Percentiles rank a stretch among this genome's conserved stretches.
Conservation (phyloP, 2,113 vertebrate genomes). For the Trogon surrucura region DNA sequence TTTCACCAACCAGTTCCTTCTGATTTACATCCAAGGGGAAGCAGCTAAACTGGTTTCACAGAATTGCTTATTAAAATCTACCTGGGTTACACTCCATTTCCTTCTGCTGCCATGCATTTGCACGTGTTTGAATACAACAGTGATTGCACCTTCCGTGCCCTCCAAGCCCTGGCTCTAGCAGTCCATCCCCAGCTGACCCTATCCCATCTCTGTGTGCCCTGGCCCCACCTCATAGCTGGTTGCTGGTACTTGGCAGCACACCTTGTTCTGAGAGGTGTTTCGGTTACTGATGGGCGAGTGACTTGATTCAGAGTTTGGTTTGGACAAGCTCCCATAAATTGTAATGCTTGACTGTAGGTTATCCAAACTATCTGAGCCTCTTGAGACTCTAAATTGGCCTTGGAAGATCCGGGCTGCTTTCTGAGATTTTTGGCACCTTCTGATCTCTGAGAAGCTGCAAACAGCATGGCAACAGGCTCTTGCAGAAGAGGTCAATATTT, state of each 20-base stretch:
- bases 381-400: constrained; percentile 23
- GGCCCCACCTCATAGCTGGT: not conserved
- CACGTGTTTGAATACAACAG: not conserved
- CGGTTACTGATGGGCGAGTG: constrained; percentile 23
- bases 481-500: not conserved
- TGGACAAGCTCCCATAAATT: constrained; percentile 50
- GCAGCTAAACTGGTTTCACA: not conserved
- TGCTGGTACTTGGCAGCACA: constrained; percentile 49
- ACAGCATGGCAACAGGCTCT: not conserved
- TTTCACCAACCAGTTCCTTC: not conserved
- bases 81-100: not conserved
- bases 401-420: constrained; percentile 18
- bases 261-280: constrained; percentile 58
- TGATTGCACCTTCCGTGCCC: not conserved
- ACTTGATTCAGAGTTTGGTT: constrained; percentile 24
- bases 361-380: constrained; percentile 38
- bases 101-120: not conserved
- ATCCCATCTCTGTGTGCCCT: not conserved
- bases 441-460: not conserved
- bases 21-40: not conserved
- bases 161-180: not conserved
- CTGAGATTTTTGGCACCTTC: constrained; percentile 22
- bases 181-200: not conserved
- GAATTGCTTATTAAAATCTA: not conserved
- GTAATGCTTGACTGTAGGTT: constrained; percentile 49